Conservation (phyloP, 2,888 invertebrate species). For the Reticulitermes lucifugus region DNA sequence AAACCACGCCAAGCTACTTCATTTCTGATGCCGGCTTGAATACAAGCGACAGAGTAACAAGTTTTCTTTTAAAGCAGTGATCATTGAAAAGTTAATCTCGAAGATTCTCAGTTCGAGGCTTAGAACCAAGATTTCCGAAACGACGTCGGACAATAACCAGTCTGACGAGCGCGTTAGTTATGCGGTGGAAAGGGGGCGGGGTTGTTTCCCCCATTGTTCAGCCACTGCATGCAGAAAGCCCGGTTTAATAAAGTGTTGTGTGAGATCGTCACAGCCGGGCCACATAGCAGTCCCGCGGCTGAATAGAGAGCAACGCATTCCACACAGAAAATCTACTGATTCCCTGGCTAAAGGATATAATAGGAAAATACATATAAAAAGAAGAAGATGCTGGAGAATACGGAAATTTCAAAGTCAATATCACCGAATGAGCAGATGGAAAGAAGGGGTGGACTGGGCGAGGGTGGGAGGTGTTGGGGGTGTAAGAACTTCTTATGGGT, state of each 20-base stretch:
- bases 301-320: conserved; percentile 22
- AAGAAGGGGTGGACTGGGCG: background rate
- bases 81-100: too few species aligned
- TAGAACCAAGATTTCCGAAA: too few species aligned
- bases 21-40: too few species aligned
- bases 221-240: conserved; percentile 12
- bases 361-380: conserved; percentile 34
- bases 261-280: conserved; percentile 4
- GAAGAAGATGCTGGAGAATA: conserved; percentile 15
- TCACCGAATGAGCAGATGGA: conserved; percentile 7
- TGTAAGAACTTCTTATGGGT: background rate
- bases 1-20: too few species aligned
- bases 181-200: background rate
- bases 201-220: background rate
- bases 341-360: conserved; percentile 36
- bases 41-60: too few species aligned
- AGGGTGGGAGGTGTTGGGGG: background rate
- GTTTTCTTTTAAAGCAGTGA: too few species aligned
- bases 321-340: conserved; percentile 15
- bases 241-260: conserved; percentile 41
- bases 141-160: too few species aligned
- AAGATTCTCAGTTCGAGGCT: too few species aligned
- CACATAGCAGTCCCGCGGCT: conserved; percentile 14
- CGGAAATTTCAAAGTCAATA: conserved; percentile 49
- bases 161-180: background rate